A percentile compares a stretch with the other conserved stretches of the same genome.
Conservation (phyloP, 2,888 invertebrate genomes). For the Formica aserva region DNA sequence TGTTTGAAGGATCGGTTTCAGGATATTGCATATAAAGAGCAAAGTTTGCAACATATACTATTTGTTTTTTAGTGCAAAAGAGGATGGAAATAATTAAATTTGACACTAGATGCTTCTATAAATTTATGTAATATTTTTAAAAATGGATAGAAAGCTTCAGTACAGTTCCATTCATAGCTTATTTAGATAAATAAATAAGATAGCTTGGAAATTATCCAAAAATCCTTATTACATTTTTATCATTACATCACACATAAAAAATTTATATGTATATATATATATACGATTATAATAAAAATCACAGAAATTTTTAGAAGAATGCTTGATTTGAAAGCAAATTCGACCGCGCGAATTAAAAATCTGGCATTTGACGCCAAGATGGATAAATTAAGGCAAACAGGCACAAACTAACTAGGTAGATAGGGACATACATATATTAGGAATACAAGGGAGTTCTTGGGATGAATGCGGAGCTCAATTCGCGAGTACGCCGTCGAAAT, state of each 20-base stretch:
- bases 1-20: neutral
- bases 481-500: conserved; percentile 51
- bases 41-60: neutral
- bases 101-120: neutral
- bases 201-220: neutral
- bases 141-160: neutral
- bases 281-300: neutral
- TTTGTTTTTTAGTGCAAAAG: neutral
- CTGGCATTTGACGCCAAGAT: neutral
- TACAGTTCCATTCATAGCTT: neutral
- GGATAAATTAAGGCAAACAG: neutral
- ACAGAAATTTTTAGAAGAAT: neutral
- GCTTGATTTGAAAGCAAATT: neutral
- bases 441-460: neutral
- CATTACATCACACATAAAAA: neutral
- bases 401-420: neutral
- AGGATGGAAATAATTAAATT: neutral
- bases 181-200: neutral
- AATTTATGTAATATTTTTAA: neutral
- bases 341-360: neutral
- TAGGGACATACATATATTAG: neutral
- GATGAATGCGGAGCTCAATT: conserved; percentile 3
- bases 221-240: neutral
- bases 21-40: neutral
- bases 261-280: no score